A percentile compares a stretch with the other conserved stretches of the same genome.
phyloP scores from a whole-genome alignment of 2,888 invertebrate genomes.

The Drosophila atroscutellata region DNA sequence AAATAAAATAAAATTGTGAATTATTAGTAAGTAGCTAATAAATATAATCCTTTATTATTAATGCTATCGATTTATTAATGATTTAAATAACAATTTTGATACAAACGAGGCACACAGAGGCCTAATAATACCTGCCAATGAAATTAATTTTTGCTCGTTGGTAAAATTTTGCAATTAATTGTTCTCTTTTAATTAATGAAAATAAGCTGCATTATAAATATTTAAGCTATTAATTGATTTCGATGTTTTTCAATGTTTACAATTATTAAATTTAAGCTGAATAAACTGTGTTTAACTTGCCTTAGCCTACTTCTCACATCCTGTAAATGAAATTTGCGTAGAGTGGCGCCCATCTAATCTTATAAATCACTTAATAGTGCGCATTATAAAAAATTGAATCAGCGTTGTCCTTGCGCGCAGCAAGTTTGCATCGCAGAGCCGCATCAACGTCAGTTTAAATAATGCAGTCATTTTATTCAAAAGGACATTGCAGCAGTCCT shows the following conservation, averaged over 20 bases:
- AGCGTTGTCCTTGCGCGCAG: slow-evolving; percentile 25
- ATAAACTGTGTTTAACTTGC: not conserved
- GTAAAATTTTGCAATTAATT: not conserved
- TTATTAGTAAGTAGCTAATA: not conserved
- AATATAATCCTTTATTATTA: not conserved
- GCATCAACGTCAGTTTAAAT: slow-evolving; percentile 63
- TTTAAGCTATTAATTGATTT: not conserved
- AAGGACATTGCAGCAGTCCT: slow-evolving; percentile 25
- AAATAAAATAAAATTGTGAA: not conserved
- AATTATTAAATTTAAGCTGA: not conserved
- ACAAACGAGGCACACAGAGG: not conserved
- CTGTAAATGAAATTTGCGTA: slow-evolving; percentile 10
- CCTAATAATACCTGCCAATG: not conserved
- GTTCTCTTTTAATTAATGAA: not conserved
- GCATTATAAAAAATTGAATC: slow-evolving; percentile 47
- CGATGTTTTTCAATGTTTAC: not conserved
- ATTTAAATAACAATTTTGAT: not conserved
- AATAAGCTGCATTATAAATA: not conserved
- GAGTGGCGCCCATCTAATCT: slow-evolving; percentile 43
- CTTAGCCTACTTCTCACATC: no score
- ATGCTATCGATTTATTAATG: not conserved
- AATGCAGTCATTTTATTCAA: slow-evolving; percentile 58
- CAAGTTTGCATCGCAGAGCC: slow-evolving; percentile 27
- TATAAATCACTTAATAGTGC: slow-evolving; percentile 58
- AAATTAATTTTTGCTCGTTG: not conserved